phyloP scores from a whole-genome alignment of 2,113 vertebrate species.

The Budorcas taxicolor region DNA sequence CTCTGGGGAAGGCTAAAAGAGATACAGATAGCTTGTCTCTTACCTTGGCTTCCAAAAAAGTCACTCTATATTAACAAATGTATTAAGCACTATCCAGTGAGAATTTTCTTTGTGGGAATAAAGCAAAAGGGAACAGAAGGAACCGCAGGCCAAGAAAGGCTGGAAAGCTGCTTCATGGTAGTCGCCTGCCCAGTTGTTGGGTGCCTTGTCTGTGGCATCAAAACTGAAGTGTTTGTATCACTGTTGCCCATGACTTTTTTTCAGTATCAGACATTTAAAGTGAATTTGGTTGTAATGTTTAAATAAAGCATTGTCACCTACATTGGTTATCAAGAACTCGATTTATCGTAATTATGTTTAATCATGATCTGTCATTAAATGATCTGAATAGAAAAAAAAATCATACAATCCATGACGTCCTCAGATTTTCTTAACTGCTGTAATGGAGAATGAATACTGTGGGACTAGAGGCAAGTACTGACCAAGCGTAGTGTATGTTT shows the following conservation, averaged over 20 bases:
- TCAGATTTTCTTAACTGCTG: neutral
- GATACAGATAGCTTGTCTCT: neutral
- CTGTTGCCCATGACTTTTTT: neutral
- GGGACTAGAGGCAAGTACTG: neutral
- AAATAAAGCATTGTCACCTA: constrained; percentile 56
- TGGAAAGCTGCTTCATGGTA: neutral
- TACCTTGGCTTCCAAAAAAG: neutral
- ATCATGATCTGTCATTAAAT: neutral
- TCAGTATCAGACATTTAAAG: neutral
- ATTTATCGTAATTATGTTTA: neutral
- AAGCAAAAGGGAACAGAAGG: neutral
- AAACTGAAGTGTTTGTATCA: neutral
- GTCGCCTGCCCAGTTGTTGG: neutral
- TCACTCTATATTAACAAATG: neutral
- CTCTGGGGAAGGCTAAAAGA: neutral
- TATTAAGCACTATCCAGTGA: neutral
- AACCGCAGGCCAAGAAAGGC: neutral
- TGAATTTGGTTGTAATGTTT: constrained; percentile 32
- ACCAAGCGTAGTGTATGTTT: neutral
- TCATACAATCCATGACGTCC: accelerated
- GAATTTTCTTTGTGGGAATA: neutral
- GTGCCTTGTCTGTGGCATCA: constrained; percentile 33
- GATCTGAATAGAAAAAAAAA: neutral
- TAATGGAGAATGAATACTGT: neutral
- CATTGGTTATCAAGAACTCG: neutral